These are phyloP conservation scores for Phengaris alcon DNA, from an alignment of 2,888 invertebrate genomes.

Conservation along the genomic window DNA sequence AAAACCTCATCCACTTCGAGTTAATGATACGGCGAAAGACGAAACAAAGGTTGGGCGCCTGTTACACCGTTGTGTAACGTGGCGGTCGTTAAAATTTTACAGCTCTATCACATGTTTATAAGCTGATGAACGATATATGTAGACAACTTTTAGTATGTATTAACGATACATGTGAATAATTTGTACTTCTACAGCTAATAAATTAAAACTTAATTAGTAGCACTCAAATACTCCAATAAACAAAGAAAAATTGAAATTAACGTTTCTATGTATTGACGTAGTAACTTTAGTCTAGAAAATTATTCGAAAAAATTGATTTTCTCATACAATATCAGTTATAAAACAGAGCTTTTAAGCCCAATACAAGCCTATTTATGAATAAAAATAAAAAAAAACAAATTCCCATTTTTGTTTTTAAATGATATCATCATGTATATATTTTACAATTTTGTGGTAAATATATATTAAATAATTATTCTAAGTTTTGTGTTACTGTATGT, in stretches of 20 bases:
- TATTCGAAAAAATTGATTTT: no score
- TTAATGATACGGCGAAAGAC: slow-evolving; percentile 78
- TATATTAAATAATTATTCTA: no score
- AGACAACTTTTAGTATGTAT: slow-evolving; percentile 4
- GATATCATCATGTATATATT: no score
- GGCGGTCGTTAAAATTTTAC: slow-evolving; percentile 28
- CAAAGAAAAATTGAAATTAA: background rate
- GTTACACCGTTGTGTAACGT: slow-evolving; percentile 53
- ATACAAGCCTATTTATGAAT: no score
- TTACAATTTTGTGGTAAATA: no score
- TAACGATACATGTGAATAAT: slow-evolving; percentile 17
- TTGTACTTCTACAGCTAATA: slow-evolving; percentile 14
- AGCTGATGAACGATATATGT: slow-evolving; percentile 2
- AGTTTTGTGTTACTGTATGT: no score
- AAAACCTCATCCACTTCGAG: slow-evolving; percentile 75
- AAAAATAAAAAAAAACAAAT: no score
- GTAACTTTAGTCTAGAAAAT: no score
- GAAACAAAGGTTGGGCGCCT: slow-evolving; percentile 66
- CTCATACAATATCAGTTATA: no score
- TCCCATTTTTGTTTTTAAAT: no score
- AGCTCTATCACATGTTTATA: slow-evolving; percentile 4
- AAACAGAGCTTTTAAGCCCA: no score
- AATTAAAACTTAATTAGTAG: background rate
- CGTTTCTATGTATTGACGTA: background rate
- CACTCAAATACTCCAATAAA: background rate